phyloP scores from a whole-genome alignment of 2,113 vertebrate species.

The Leiothrix lutea region DNA sequence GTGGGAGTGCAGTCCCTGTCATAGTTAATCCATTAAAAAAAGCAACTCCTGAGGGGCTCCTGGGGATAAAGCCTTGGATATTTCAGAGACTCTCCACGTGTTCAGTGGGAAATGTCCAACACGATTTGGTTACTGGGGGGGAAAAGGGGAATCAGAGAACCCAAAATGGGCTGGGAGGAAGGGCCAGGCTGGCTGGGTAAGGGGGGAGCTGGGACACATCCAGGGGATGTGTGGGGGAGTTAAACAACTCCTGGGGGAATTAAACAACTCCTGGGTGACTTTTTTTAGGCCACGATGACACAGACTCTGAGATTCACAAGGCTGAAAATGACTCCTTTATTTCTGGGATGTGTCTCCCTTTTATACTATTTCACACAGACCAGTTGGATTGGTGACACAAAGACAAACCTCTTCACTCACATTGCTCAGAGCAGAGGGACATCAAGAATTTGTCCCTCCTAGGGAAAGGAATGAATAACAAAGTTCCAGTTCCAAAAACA shows the following conservation, averaged over 20 bases:
- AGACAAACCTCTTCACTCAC: no score
- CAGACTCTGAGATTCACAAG: no score
- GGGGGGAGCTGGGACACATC: not conserved
- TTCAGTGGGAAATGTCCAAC: constrained; percentile 31
- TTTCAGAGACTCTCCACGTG: not conserved
- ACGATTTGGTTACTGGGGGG: not conserved
- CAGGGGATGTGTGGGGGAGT: not conserved
- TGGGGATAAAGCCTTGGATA: constrained; percentile 31
- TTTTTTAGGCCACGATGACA: no score
- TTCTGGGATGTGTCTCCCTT: no score
- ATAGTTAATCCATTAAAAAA: constrained; percentile 70
- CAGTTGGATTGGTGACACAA: no score
- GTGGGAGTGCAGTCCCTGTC: constrained; percentile 68
- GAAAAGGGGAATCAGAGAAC: not conserved
- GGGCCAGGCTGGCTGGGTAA: not conserved
- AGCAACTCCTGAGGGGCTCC: constrained; percentile 47
- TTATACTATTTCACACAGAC: no score
- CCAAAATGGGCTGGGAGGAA: not conserved
- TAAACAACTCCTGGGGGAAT: not conserved
- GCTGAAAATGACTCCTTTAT: no score
- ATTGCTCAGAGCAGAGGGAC: no score
- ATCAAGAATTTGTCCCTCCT: no score
- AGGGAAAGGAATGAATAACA: no score
- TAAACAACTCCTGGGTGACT: no score
- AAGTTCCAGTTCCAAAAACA: no score